Conservation (phyloP, 2,888 invertebrate genomes). For the Drosophila paranaensis region DNA sequence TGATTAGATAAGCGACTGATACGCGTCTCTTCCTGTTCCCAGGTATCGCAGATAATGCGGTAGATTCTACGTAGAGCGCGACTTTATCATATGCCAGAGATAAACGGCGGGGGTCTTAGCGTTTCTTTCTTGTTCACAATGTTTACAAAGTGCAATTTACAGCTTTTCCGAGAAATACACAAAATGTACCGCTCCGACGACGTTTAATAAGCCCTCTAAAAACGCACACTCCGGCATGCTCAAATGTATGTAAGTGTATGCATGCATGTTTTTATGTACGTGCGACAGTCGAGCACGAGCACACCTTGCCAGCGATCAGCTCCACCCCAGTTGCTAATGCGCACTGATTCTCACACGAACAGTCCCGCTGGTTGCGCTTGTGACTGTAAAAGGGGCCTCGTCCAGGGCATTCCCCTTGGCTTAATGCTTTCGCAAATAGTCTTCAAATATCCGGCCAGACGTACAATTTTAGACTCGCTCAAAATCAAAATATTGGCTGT, state of each 20-base stretch:
- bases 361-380: constrained; percentile 15
- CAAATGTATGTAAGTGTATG: not conserved
- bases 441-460: constrained; percentile 68
- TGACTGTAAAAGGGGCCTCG: not conserved
- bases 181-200: constrained; percentile 57
- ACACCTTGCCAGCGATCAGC: constrained; percentile 51
- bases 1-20: constrained; percentile 79
- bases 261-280: constrained; percentile 11
- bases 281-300: constrained; percentile 35
- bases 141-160: constrained; percentile 74
- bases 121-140: constrained; percentile 56
- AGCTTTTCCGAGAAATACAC: constrained; percentile 71
- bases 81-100: constrained; percentile 66
- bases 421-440: constrained; percentile 78
- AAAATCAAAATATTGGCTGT: constrained; percentile 68
- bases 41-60: constrained; percentile 64
- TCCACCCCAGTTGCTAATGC: constrained; percentile 38
- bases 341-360: constrained; percentile 50
- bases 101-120: constrained; percentile 69
- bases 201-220: constrained; percentile 64
- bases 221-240: constrained; percentile 4
- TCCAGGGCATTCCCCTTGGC: constrained; percentile 48
- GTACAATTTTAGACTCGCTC: constrained; percentile 55
- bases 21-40: constrained; percentile 79
- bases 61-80: constrained; percentile 57